phyloP scores from a whole-genome alignment of 2,797 vertebrate genomes.

The Pangasius djambal region DNA sequence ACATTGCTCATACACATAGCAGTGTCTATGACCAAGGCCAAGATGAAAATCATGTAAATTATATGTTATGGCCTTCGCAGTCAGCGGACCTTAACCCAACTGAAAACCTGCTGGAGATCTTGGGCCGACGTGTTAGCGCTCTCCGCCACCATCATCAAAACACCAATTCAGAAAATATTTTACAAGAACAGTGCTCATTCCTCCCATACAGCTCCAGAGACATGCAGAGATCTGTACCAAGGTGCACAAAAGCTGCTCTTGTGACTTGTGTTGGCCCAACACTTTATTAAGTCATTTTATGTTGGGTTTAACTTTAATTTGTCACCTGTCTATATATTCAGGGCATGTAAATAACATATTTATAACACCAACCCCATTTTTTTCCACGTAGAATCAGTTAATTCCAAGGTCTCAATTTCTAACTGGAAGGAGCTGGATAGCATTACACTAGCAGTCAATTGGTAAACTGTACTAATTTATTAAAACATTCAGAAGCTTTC shows the following conservation, averaged over 20 bases:
- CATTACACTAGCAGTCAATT: neutral
- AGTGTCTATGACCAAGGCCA: neutral
- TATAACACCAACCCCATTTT: neutral
- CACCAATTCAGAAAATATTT: neutral
- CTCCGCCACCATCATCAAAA: neutral
- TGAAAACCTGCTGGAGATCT: neutral
- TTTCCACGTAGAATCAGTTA: neutral
- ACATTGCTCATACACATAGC: neutral
- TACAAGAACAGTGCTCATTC: neutral
- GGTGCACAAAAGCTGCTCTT: neutral
- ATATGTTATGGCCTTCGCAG: neutral
- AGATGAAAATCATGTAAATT: neutral
- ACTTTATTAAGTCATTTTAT: neutral
- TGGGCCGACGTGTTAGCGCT: neutral
- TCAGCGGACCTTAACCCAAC: neutral
- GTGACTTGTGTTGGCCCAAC: neutral
- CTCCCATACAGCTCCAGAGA: neutral
- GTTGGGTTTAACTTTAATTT: neutral
- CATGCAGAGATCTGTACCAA: neutral
- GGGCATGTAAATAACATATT: neutral
- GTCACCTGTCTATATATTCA: neutral
- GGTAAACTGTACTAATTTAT: neutral
- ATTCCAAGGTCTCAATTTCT: neutral
- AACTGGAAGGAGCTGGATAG: neutral
- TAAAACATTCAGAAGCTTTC: neutral